These are phyloP conservation scores for Parnassius apollo DNA, from an alignment of 2,888 invertebrate genomes.

Conservation along the genomic window DNA sequence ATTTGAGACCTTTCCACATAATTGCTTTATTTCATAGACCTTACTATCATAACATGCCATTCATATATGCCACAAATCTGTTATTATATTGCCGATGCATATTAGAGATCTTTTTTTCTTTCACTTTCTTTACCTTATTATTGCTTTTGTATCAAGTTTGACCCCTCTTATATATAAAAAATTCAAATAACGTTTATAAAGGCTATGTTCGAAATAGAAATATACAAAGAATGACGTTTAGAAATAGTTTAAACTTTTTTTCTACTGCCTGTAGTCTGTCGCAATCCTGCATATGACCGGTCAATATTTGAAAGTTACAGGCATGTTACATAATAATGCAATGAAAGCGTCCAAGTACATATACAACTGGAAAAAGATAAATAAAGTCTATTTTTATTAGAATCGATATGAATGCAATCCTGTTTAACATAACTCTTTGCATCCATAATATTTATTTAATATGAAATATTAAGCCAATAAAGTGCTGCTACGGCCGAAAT, in stretches of 20 bases:
- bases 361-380: too few species aligned
- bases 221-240: constrained; percentile 4
- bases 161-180: too few species aligned
- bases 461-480: background rate
- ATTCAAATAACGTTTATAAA: too few species aligned
- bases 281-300: constrained; percentile 6
- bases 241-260: constrained; percentile 1
- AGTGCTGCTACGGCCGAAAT: constrained; percentile 13
- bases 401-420: background rate
- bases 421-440: background rate
- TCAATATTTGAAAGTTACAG: constrained; percentile 13
- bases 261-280: constrained; percentile 6
- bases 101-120: too few species aligned
- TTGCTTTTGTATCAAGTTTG: too few species aligned
- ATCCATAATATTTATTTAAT: background rate
- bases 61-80: too few species aligned
- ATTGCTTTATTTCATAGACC: too few species aligned
- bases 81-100: too few species aligned
- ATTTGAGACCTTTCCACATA: too few species aligned
- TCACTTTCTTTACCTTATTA: too few species aligned
- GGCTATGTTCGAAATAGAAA: background rate
- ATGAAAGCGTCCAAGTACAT: background rate
- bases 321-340: constrained; percentile 23
- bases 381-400: background rate
- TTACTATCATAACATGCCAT: too few species aligned